Evolutionary conservation across 2,113 vertebrate species (phyloP), one percentile per base, ranked within the genome.

Genomic region (Lota lota): DNA sequence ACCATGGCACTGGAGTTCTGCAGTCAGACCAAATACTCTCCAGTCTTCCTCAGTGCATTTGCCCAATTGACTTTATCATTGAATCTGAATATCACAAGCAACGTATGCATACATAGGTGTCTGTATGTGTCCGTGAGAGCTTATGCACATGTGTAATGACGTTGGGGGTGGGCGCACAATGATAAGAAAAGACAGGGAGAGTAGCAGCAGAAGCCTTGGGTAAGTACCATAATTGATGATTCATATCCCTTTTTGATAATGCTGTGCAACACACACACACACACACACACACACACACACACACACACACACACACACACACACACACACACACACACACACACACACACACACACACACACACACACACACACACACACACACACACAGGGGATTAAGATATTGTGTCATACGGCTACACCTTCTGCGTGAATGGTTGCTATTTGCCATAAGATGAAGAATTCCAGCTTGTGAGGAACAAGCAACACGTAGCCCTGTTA

Each of bases 211-310:
- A 22, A 60, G 36, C 50, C 50, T 69, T 54, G 17, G 17, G 61
- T 58, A 14, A 66, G 54, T 21, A 40, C 21, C 47, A 63, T 73
- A 63, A 62, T n/a, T 67, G 60, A 83, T 79, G 28, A 72, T 61
- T 70, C 69, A 68, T 20, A 66, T 63, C 15, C 17, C 60, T 21
- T 22, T 50, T 21, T 59, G 28, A 17, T 62, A 58, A 72, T 68
- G 57, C 22, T 22, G 8, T 61, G 67, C 70, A 11, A 67, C 40
- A 56, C 59, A 50, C 40, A 58, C 40, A 47, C 7, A 47, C 40
- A 47, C 8, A 47, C 40, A 47, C 40, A 47, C 40, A 47, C 40
- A 47, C 40, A 47, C 40, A 14, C 40, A 47, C 40, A 14, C 40
- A 47, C 40, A 47, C 40, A 47, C 40, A 40, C 36, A 47, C 40